Conservation (phyloP, 2,113 vertebrate genomes). For the Rana temporaria region DNA sequence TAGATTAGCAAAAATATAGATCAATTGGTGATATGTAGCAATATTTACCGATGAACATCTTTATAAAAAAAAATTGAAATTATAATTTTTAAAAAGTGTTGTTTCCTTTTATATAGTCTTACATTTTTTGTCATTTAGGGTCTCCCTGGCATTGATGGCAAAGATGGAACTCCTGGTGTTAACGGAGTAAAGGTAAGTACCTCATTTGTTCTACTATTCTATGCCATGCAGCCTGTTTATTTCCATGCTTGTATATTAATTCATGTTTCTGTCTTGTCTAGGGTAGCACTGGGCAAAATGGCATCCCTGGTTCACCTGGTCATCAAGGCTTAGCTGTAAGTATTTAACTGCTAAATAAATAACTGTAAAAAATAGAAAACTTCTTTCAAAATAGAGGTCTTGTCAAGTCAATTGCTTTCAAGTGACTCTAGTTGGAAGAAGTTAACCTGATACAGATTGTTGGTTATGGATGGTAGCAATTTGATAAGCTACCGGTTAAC, state of each 20-base stretch:
- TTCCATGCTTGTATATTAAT: not conserved
- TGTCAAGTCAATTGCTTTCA: too few species aligned
- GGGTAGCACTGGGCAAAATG: conserved; percentile 82
- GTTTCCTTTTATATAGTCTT: too few species aligned
- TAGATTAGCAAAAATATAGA: too few species aligned
- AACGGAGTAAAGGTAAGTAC: conserved; percentile 89
- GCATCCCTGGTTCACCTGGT: conserved; percentile 83
- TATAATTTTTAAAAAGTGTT: too few species aligned
- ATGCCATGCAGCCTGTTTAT: not conserved
- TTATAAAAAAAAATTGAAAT: too few species aligned
- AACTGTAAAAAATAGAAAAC: not conserved
- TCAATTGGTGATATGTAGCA: too few species aligned
- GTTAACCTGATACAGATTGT: too few species aligned
- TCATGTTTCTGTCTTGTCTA: conserved; percentile 61
- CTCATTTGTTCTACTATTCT: not conserved
- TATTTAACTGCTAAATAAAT: conserved; percentile 50
- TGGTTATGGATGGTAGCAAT: too few species aligned
- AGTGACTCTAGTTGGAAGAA: too few species aligned
- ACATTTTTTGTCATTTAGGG: conserved; percentile 74
- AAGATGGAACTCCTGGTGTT: conserved; percentile 90
- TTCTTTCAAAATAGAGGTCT: too few species aligned
- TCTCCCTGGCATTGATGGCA: conserved; percentile 94
- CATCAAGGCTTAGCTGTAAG: conserved; percentile 91
- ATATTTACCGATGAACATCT: too few species aligned
- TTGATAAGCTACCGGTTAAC: too few species aligned